Base-by-base conservation (phyloP, 1,140 invertebrate species). In the Melanaphis sacchari region DNA sequence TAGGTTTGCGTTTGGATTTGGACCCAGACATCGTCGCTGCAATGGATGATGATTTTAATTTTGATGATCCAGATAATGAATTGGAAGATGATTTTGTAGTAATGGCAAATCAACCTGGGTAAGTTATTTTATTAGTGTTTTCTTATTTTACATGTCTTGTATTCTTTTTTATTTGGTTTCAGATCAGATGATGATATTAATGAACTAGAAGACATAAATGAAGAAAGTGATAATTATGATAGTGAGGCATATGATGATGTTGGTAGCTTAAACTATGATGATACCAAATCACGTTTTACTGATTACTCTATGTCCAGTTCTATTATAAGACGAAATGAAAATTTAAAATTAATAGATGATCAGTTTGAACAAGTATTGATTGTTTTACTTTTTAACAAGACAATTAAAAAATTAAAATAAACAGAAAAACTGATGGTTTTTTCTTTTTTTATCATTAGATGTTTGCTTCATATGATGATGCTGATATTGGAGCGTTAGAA, bases 251-350 rank as follows among this genome's bases (percentile, higher is more conserved):
- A 94, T 85, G 96, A 96, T 94, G 95, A 96, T 94, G 95, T 95
- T 93, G 95, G 94, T 94, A 97, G 95, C 95, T 96, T 96, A 96
- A 96, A 96, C 76, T 96, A 97, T 93, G 97, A 97, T 94, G 97
- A 99, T 95, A 97, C 97, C 1, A 98, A 98, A 95, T 98, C 98
- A 0, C 95, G 97, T 36, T 99, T 99, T 95, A 99, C 98, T 0
- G 97, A 98, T 94, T 99, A 99, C 95, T 99, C 98, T 1, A 98
- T 99, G 97, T 97, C 97, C 0, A 99, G 98, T 85, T 99, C 98
- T 94, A 97, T 99, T 0, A 98, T 99, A 8, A 96, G 96, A 93
- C 96, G 99, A 94, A 99, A 98, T 95, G 96, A 98, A 93, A 97
- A 98, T 89, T 95, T 99, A 0, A 96, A 97, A 0, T 95, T 98